A percentile compares a stretch with the other conserved stretches of the same genome.
Conservation (phyloP, 1,140 invertebrate genomes). For the Xylocopa sonorina region DNA sequence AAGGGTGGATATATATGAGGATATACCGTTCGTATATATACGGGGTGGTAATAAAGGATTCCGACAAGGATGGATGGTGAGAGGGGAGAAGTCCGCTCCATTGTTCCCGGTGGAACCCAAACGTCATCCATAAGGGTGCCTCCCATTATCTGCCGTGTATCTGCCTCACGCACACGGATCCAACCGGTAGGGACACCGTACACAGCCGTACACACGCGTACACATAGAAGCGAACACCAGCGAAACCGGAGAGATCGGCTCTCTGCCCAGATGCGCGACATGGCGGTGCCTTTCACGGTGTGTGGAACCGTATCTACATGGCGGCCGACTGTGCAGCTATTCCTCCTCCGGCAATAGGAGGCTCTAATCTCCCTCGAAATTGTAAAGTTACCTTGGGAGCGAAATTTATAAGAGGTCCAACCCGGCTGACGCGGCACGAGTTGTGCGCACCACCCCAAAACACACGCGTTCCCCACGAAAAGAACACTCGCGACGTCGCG, state of each 20-base stretch:
- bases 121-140: constrained; percentile 77
- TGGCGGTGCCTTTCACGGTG: constrained; percentile 65
- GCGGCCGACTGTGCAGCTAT: constrained; percentile 58
- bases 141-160: constrained; percentile 76
- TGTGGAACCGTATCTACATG: constrained; percentile 57
- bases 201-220: background rate
- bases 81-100: constrained; percentile 67
- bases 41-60: constrained; percentile 78
- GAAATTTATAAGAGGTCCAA: constrained; percentile 68
- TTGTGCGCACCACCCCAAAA: background rate
- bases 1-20: constrained; percentile 51
- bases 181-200: constrained; percentile 4
- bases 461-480: background rate
- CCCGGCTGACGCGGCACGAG: background rate
- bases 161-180: constrained; percentile 46
- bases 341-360: constrained; percentile 66
- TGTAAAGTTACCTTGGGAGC: constrained; percentile 63
- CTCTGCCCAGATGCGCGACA: constrained; percentile 54
- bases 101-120: constrained; percentile 77
- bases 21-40: constrained; percentile 62
- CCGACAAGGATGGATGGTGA: constrained; percentile 76
- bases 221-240: too few species aligned
- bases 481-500: background rate
- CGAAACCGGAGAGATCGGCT: constrained; percentile 49
- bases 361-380: constrained; percentile 75